Base-by-base conservation (phyloP, 2,888 invertebrate genomes). In the Kryphioiulus occultus region DNA sequence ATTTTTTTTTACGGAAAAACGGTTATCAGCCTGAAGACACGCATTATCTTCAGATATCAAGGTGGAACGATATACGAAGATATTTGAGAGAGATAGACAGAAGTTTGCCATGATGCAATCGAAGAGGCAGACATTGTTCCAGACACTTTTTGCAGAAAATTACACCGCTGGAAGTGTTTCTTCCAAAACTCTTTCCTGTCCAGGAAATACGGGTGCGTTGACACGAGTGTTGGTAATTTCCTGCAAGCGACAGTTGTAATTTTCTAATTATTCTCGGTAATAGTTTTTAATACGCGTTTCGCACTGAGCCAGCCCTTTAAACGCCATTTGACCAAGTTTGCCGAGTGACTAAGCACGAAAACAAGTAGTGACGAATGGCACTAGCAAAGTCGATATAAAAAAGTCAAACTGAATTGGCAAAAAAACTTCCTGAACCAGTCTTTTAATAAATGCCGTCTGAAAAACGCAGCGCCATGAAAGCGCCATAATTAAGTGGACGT, bases 381-480 rank as follows among this genome's bases (percentile, higher is more conserved):
- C n/a, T n/a, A 68, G 22, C 26, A 12, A 68, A 68, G 26, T 9
- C 1, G 22, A 68, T 39, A 39, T 26, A 26, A 10, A 22, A 68
- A n/a, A n/a, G n/a, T n/a, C n/a, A n/a, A n/a, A n/a, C n/a, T n/a
- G n/a, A n/a, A n/a, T n/a, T n/a, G n/a, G n/a, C n/a, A 68, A 68
- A 68, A 68, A 68, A 68, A 68, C 68, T 68, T 68, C 68, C 68
- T 68, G 68, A 68, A 68, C 68, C 68, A n/a, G 68, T 68, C 68
- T 68, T 7, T 68, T 68, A 68, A 68, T 68, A 68, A 68, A 68
- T 68, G 68, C 68, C 68, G 68, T 68, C 68, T 26, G 68, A 68
- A 68, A 47, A 68, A 68, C 22, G 26, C 22, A 68, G 26, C 68
- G 26, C 68, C 68, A 68, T 68, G 68, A 68, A 68, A 26, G 68